These are phyloP conservation scores for Leptoteleia sp. DNA, from an alignment of 1,140 invertebrate genomes.

Conservation along the genomic window DNA sequence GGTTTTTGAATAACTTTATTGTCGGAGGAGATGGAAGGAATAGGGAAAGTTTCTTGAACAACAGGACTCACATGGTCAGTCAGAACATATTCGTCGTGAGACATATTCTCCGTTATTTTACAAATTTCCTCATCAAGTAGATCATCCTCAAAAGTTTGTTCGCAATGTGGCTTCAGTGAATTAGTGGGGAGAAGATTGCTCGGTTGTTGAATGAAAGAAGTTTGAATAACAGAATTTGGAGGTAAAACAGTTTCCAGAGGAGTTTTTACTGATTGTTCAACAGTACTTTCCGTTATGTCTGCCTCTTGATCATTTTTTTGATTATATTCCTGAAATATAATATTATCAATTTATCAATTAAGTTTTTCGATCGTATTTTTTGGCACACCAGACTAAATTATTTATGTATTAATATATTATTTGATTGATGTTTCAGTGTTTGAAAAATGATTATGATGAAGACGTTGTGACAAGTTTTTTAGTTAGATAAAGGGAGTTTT, in stretches of 20 bases:
- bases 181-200: constrained; percentile 2
- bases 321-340: too few relatives aligned
- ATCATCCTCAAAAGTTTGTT: constrained; percentile 74
- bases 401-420: too few relatives aligned
- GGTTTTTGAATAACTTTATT: constrained; percentile 39
- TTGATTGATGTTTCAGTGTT: too few relatives aligned
- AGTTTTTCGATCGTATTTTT: too few relatives aligned
- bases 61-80: constrained; percentile 77
- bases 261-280: constrained; percentile 12
- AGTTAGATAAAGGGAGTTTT: too few relatives aligned
- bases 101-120: constrained; percentile 80
- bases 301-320: neutral
- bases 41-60: constrained; percentile 27
- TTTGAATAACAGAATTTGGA: neutral
- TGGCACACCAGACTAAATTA: too few relatives aligned
- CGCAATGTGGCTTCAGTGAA: neutral
- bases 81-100: constrained; percentile 79
- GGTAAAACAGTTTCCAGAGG: neutral
- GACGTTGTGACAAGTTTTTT: too few relatives aligned
- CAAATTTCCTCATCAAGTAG: constrained; percentile 79
- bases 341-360: too few relatives aligned
- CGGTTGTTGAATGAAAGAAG: constrained; percentile 1
- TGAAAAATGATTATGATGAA: too few relatives aligned
- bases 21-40: constrained; percentile 25
- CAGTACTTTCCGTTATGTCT: constrained; percentile 7